Base-by-base conservation (phyloP, 2,113 vertebrate species). In the Oenanthe oenanthe region DNA sequence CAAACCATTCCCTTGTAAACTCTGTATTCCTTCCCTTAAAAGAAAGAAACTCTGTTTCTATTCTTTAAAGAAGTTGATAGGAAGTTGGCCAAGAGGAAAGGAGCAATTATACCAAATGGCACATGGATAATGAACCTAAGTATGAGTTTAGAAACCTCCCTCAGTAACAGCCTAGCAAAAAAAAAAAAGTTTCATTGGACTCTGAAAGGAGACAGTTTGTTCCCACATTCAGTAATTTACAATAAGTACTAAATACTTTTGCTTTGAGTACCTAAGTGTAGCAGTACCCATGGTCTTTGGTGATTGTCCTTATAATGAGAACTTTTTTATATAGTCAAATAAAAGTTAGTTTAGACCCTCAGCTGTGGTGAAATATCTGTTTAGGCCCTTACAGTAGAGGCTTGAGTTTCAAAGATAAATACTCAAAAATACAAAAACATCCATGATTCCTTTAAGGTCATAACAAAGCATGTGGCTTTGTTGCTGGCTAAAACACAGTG, bases 11-110 rank as follows among this genome's bases (percentile, higher is more conserved):
- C 38, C 51, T 58, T 61, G 48, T 54, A 92, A 93, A 78, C 28
- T 77, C 51, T 48, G 16, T 43, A 80, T 63, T 80, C 24, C 48
- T 90, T 80, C 76, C 91, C 92, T 93, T 61, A 68, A 61, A 82
- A 85, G 91, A 96, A 93, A 92, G 71, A 85, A 95, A 95, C 31
- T 56, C 93, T 92, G 76, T 78, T 94, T 97, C 34, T 93, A 53
- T 54, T 84, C 81, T 96, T 95, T 92, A 87, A 93, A 89, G 63
- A 95, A 93, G 24, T 57, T 71, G 80, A 71, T 67, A 82, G 57
- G 79, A 96, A 95, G 70, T 29, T 87, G 65, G 92, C 92, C 71
- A 89, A 91, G 81, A 96, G 67, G 43, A 93, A 93, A 96, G 92
- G 75, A 93, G 65, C 88, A 95, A 96, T 95, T 97, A 67, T 73